Evolutionary conservation across 2,113 vertebrate species (phyloP), one percentile per base, ranked within the genome.

Genomic region (Lampris incognitus): DNA sequence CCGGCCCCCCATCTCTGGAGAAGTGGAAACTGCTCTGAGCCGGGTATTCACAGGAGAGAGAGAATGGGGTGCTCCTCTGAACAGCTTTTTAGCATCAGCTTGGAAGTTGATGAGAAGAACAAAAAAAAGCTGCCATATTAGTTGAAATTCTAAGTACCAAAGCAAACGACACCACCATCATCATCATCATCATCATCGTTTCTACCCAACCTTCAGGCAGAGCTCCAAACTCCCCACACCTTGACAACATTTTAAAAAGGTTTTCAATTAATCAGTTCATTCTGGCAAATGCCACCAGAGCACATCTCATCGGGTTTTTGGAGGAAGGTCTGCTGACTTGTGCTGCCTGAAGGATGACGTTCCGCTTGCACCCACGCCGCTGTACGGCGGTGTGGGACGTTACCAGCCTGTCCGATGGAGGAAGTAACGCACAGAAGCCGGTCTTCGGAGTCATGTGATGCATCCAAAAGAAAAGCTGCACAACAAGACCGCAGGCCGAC

Each of bases 381-480:
- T 64, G 24, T 48, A 44, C 50, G 1, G 11, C 24, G 42, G 51
- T 72, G 39, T 62, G 39, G 62, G 60, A 85, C 65, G 50, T 24
- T 58, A 49, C 36, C 72, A 4, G 8, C 3, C 13, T 42, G 60
- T 3, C 11, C 67, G 9, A 41, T 48, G 64, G 63, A 61, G 5
- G 55, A 62, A 58, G 40, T n/a, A 49, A 2, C 75, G 11, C 48
- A 59, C 62, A 41, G 64, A 80, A 79, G 74, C 71, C 69, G 24
- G 24, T 24, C 68, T 78, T 46, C 66, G 70, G 74, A 69, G 41
- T 79, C 55, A 50, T n/a, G 11, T 72, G 40, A 81, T 81, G 77
- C 81, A 90, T 60, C 81, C 62, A 68, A 79, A 52, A 78, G 40
- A 0, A 63, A 83, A 7, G 38, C 48, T 50, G 41, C 39, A 72